phyloP scores from a whole-genome alignment of 2,888 invertebrate genomes.

The Heliconius hortense region DNA sequence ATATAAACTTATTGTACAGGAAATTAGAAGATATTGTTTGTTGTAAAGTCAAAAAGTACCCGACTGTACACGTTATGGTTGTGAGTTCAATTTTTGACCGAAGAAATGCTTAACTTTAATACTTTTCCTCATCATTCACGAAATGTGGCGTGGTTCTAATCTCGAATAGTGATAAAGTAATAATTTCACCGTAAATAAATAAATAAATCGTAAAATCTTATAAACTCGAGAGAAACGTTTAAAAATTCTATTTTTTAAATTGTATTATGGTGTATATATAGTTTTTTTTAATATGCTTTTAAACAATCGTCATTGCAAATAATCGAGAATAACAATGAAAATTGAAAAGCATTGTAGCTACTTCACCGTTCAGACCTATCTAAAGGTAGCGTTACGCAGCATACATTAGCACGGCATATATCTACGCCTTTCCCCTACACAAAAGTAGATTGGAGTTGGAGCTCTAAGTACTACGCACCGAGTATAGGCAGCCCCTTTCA shows the following conservation, averaged over 20 bases:
- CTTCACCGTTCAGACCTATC: neutral
- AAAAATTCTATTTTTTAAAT: neutral
- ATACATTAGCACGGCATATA: neutral
- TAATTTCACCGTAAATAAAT: no score
- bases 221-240: neutral
- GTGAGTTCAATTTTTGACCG: neutral
- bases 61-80: neutral
- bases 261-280: neutral
- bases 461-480: conserved; percentile 2
- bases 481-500: conserved; percentile 1
- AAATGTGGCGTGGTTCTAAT: no score
- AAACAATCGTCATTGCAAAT: neutral
- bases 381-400: conserved; percentile 1
- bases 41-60: neutral
- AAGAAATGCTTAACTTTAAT: neutral
- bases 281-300: neutral
- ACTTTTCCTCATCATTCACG: no score
- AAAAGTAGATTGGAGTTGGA: conserved; percentile 14
- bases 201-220: no score
- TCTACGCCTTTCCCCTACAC: neutral
- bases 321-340: conserved; percentile 7
- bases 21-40: neutral
- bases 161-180: no score
- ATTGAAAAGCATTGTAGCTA: neutral
- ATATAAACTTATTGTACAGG: neutral